Evolutionary conservation across 2,113 vertebrate species (phyloP).

Genomic region (Galbula dea): DNA sequence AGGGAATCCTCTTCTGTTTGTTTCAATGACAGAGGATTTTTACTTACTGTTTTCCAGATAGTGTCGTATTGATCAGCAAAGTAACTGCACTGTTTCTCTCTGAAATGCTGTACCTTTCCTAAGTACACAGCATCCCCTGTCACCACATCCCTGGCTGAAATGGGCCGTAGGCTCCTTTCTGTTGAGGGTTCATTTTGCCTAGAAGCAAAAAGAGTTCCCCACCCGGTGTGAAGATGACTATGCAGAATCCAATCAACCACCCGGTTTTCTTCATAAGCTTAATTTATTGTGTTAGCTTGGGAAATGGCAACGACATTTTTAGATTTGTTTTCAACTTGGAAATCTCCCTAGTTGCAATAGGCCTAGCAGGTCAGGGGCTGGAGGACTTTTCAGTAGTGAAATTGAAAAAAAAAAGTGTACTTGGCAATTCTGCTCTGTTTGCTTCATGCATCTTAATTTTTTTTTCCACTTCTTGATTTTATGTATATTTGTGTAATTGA

Average conservation of each 20-base stretch:
- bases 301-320: slow-evolving; percentile 31
- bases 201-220: neutral
- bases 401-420: neutral
- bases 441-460: slow-evolving; percentile 42
- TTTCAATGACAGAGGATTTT: neutral
- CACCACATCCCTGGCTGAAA: neutral
- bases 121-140: neutral
- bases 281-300: slow-evolving; percentile 68
- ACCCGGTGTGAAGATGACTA: neutral
- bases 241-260: slow-evolving; percentile 34
- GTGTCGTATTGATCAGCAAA: neutral
- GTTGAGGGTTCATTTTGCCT: neutral
- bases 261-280: slow-evolving; percentile 43
- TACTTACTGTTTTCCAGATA: neutral
- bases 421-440: slow-evolving; percentile 51
- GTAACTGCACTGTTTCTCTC: neutral
- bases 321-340: neutral
- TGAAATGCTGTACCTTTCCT: slow-evolving; percentile 7
- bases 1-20: neutral
- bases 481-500: slow-evolving; percentile 67
- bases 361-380: slow-evolving; percentile 42
- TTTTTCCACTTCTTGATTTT: neutral
- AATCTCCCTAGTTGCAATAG: slow-evolving; percentile 21
- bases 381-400: slow-evolving; percentile 9
- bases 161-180: rapidly evolving